Percentiles rank a stretch among this genome's conserved stretches.
phyloP scores from a whole-genome alignment of 2,113 vertebrate genomes.

The rabbit (Oryctolagus cuniculus) region DNA sequence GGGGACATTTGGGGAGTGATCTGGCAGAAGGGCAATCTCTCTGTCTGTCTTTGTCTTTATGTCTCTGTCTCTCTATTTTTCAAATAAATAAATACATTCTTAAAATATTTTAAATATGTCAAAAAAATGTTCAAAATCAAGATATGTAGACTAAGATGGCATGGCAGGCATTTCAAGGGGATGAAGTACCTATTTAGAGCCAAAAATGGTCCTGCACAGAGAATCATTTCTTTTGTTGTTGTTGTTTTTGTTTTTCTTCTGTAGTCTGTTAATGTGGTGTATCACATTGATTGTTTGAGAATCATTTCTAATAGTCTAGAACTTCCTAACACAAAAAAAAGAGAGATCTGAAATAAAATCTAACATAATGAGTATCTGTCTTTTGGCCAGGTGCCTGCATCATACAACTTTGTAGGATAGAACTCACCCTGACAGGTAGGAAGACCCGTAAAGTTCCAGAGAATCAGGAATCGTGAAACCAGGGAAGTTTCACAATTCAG shows the following conservation, averaged over 20 bases:
- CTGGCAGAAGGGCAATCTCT: too few species aligned
- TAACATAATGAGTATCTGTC: not conserved
- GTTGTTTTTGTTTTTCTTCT: too few species aligned
- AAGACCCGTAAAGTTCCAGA: not conserved
- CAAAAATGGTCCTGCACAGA: not conserved
- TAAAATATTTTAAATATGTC: not conserved
- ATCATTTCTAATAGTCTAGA: not conserved
- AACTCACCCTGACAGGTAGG: not conserved
- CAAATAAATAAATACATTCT: too few species aligned
- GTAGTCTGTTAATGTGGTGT: too few species aligned
- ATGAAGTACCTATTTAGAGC: not conserved
- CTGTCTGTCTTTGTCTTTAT: too few species aligned
- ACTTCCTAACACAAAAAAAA: not conserved
- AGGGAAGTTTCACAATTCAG: not conserved
- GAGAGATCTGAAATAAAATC: conserved; percentile 14
- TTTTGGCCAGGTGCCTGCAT: not conserved
- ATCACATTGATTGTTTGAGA: too few species aligned
- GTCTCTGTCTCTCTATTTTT: too few species aligned
- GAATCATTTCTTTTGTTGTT: not conserved
- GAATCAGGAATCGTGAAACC: not conserved
- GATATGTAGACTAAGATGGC: not conserved
- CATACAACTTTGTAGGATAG: not conserved
- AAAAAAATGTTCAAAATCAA: conserved; percentile 24
- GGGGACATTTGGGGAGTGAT: too few species aligned
- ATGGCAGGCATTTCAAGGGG: not conserved